These are phyloP conservation scores for Cyphomyrus plagiostoma DNA, from an alignment of 2,113 vertebrate genomes.

Conservation along the genomic window DNA sequence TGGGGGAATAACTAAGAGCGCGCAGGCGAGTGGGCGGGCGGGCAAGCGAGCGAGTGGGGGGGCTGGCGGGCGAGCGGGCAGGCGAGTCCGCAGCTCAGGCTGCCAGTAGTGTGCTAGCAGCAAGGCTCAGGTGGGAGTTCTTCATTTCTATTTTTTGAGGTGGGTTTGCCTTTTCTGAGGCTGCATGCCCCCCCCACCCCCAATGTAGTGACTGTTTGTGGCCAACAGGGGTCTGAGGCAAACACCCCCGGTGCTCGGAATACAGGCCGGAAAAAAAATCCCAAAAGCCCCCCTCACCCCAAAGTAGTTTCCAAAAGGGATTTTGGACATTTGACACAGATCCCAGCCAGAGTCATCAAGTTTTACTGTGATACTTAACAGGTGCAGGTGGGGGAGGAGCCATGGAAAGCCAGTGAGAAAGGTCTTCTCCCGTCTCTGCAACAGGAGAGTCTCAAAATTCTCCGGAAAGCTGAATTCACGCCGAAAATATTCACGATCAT, in stretches of 20 bases:
- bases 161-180: background rate
- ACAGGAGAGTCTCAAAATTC: background rate
- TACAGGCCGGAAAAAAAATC: background rate
- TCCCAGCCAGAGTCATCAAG: background rate
- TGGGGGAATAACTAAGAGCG: background rate
- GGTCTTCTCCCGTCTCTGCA: background rate
- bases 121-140: background rate
- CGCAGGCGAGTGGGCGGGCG: too few species aligned
- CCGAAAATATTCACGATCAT: background rate
- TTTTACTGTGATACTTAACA: background rate
- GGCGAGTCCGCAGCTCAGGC: background rate
- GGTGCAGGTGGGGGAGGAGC: background rate
- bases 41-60: too few species aligned
- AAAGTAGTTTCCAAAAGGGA: background rate
- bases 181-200: background rate
- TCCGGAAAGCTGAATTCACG: background rate
- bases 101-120: background rate
- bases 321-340: background rate
- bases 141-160: background rate
- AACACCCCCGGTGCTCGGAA: background rate
- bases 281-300: background rate
- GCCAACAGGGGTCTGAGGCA: background rate
- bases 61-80: background rate
- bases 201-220: background rate
- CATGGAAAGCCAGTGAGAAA: background rate